Conservation (phyloP, 1,140 invertebrate species). For the Rhyzopertha dominica region DNA sequence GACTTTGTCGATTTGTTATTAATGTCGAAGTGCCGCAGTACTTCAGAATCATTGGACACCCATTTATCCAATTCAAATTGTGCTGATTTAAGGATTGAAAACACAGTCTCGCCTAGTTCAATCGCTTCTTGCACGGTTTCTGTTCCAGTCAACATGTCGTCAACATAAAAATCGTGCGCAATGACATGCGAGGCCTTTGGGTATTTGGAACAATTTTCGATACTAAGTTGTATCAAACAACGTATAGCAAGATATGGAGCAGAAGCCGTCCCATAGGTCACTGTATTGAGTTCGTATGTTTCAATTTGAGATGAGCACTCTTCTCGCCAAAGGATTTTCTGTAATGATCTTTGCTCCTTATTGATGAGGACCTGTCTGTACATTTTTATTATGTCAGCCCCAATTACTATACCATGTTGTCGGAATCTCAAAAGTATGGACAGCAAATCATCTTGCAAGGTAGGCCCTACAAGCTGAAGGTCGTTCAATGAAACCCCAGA, state of each 20-base stretch:
- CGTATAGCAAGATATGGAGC: conserved; percentile 32
- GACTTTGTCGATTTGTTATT: neutral
- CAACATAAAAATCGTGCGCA: conserved; percentile 42
- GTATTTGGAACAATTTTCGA: conserved; percentile 26
- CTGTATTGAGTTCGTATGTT: conserved; percentile 27
- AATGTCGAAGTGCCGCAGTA: neutral
- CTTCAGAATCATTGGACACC: neutral
- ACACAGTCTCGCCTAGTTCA: conserved; percentile 18
- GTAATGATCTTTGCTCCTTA: conserved; percentile 29
- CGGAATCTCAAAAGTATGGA: conserved; percentile 23
- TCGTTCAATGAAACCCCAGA: conserved; percentile 28
- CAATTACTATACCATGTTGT: conserved; percentile 10
- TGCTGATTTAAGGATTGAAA: neutral
- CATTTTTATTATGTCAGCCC: conserved; percentile 45
- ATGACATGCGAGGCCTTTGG: conserved; percentile 29
- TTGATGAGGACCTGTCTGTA: conserved; percentile 43
- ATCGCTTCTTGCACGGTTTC: conserved; percentile 22
- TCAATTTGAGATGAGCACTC: conserved; percentile 14
- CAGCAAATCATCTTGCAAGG: conserved; percentile 22
- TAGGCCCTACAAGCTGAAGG: conserved; percentile 22
- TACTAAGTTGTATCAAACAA: conserved; percentile 30
- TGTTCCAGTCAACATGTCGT: conserved; percentile 42
- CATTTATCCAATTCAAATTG: conserved; percentile 1
- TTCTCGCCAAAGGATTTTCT: conserved; percentile 39
- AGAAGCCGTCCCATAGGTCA: conserved; percentile 33